A percentile compares a stretch with the other conserved stretches of the same genome.
Conservation (phyloP, 1,140 invertebrate genomes). For the Drosophila navojoa region DNA sequence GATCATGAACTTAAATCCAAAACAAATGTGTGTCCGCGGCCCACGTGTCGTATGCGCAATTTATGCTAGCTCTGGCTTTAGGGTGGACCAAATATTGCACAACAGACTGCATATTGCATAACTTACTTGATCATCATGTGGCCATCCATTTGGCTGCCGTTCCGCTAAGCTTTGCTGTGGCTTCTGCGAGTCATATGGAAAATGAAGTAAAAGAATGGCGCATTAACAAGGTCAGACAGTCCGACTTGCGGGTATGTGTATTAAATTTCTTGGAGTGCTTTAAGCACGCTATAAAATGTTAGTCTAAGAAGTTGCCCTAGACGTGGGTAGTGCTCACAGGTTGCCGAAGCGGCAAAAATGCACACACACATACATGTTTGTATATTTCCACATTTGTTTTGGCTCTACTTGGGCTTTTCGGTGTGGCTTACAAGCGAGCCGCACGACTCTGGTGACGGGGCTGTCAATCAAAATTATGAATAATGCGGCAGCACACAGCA, state of each 20-base stretch:
- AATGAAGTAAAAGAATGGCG: slow-evolving; percentile 11
- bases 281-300: slow-evolving; percentile 35
- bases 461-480: slow-evolving; percentile 82
- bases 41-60: slow-evolving; percentile 44
- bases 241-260: slow-evolving; percentile 52
- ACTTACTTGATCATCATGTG: slow-evolving; percentile 63
- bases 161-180: slow-evolving; percentile 35
- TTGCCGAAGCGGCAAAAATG: slow-evolving; percentile 74
- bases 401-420: background rate
- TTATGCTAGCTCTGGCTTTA: slow-evolving; percentile 5
- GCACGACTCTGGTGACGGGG: slow-evolving; percentile 26
- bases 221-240: slow-evolving; percentile 71
- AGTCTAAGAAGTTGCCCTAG: slow-evolving; percentile 8
- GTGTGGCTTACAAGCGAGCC: slow-evolving; percentile 32
- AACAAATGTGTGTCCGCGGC: background rate
- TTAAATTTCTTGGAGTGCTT: slow-evolving; percentile 44
- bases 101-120: background rate
- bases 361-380: slow-evolving; percentile 45
- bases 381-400: slow-evolving; percentile 28
- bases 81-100: slow-evolving; percentile 1
- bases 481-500: slow-evolving; percentile 19
- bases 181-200: slow-evolving; percentile 40
- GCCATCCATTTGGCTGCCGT: slow-evolving; percentile 24
- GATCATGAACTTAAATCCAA: slow-evolving; percentile 70
- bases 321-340: background rate